Evolutionary conservation across 2,113 vertebrate genomes (phyloP), one percentile per base, ranked within the genome.

Genomic region (Pardalotus punctatus): DNA sequence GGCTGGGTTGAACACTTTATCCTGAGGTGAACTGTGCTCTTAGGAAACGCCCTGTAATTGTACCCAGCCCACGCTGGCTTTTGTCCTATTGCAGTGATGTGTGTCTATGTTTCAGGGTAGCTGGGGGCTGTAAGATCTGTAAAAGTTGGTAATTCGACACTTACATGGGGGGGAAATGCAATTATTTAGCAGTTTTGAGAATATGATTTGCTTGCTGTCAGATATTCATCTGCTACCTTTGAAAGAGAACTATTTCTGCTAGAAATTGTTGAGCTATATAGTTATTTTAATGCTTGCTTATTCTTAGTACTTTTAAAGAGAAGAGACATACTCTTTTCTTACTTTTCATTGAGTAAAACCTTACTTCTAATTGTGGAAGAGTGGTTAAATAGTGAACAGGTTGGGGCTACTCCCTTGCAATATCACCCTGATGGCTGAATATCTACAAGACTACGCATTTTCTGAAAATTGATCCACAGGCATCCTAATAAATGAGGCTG

Each of bases 11-110:
- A 76, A 42, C 7, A 4, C 21, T 48, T 57, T 91, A 43, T 90
- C 87, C 78, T 69, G 74, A 85, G 47, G 45, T 81, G 85, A 95
- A 87, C 81, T 73, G 50, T 88, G 76, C 56, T 76, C 20, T 38
- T 77, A 51, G 84, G 81, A 71, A 71, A 86, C 3, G 0, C 57
- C 47, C 61, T 89, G 77, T 78, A 78, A 89, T 65, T 86, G 81
- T 79, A 66, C 47, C 81, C 69, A 14, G 6, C 42, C 22, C 2
- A 0, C 0, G 1, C 56, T 83, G 64, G 15, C 2, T 74, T 81
- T 89, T 94, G 67, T 94, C 66, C 71, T 70, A n/a, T 14, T 43
- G 81, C 60, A 54, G 60, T 54, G 64, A 36, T 54, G 38, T 14
- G n/a, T 77, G 69, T 35, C 74, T 42, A 1, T 66, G 56, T 10